phyloP scores from a whole-genome alignment of 2,888 invertebrate genomes.

The Pristionchus maxplancki region DNA sequence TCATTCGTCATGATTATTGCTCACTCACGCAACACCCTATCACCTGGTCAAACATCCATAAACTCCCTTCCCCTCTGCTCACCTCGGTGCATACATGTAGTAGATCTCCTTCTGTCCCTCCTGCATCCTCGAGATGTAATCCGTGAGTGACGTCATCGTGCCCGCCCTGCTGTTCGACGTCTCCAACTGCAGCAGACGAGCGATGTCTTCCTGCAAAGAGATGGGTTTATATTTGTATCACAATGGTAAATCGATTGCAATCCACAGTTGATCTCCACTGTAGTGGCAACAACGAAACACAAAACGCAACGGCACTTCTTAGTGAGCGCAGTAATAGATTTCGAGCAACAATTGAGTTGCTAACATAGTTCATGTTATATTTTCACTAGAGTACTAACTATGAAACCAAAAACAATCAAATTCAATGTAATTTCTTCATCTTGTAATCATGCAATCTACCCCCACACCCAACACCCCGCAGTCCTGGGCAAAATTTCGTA shows the following conservation, averaged over 20 bases:
- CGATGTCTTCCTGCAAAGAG: constrained; percentile 87
- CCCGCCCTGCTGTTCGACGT: constrained; percentile 84
- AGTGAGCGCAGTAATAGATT: no score
- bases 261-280: no score
- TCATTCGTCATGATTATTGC: not conserved
- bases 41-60: not conserved
- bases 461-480: no score
- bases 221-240: no score
- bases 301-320: no score
- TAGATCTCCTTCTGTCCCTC: constrained; percentile 90
- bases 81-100: constrained; percentile 94
- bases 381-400: not conserved
- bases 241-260: no score
- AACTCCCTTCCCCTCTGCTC: constrained; percentile 56
- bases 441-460: no score
- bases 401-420: not conserved
- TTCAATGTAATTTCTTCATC: no score
- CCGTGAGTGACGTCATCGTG: constrained; percentile 83
- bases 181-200: constrained; percentile 92
- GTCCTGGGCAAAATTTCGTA: no score
- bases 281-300: no score
- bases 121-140: constrained; percentile 87
- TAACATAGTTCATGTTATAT: no score
- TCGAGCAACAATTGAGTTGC: no score
- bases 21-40: not conserved